Evolutionary conservation across 2,113 vertebrate species (phyloP).

Genomic region (Potamarius usumacintae): DNA sequence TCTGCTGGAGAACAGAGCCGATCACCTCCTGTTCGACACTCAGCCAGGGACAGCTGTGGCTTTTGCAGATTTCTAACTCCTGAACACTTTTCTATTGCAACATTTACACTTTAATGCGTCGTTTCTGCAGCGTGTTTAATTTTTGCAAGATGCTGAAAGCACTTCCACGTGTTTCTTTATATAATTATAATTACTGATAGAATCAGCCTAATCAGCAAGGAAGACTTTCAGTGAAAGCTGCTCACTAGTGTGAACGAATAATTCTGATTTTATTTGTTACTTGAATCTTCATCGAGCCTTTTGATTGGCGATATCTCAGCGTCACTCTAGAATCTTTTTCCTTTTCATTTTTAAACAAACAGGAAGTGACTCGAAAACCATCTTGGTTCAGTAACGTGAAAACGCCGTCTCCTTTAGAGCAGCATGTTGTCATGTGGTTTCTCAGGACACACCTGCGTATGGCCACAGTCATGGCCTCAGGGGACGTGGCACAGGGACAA

Average conservation of each 20-base stretch:
- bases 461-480: slow-evolving; percentile 93
- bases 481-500: slow-evolving; percentile 94
- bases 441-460: slow-evolving; percentile 84
- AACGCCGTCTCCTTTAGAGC: too few relatives aligned
- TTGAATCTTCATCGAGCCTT: background rate
- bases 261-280: background rate
- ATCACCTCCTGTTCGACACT: background rate
- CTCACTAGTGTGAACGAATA: background rate
- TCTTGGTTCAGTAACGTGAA: background rate
- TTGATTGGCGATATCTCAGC: too few relatives aligned
- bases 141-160: background rate
- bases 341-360: background rate
- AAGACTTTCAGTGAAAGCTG: background rate
- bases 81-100: too few relatives aligned
- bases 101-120: background rate
- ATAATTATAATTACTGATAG: background rate
- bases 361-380: background rate
- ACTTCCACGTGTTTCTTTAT: background rate
- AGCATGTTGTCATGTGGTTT: too few relatives aligned
- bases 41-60: background rate
- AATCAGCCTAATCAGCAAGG: background rate
- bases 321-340: background rate
- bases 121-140: background rate
- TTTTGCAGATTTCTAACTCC: too few relatives aligned
- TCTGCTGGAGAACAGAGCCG: background rate